phyloP scores from a whole-genome alignment of 2,113 vertebrate genomes.

The Mionectes macconnelli region DNA sequence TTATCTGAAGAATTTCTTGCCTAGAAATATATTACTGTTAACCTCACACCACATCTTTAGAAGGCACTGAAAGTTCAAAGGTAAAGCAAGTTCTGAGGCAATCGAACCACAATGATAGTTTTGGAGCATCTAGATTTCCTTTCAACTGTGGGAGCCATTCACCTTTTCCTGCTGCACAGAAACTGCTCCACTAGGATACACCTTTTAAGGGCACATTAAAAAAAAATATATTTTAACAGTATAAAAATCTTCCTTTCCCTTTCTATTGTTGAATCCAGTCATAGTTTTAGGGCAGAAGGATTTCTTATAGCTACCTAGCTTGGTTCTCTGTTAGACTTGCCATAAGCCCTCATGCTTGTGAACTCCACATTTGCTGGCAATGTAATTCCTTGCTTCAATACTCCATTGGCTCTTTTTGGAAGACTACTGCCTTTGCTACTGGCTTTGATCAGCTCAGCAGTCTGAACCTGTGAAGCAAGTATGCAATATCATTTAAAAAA shows the following conservation, averaged over 20 bases:
- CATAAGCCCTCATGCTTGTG: background rate
- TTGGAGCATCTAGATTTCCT: background rate
- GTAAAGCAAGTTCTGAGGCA: background rate
- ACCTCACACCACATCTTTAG: background rate
- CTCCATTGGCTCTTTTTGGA: background rate
- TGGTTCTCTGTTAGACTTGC: background rate
- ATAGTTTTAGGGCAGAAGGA: background rate
- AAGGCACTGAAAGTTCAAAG: background rate
- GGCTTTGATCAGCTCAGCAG: background rate
- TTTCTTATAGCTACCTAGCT: background rate
- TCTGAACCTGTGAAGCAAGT: background rate
- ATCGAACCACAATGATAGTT: background rate
- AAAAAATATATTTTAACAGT: background rate
- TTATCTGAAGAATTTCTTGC: background rate
- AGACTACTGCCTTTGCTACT: background rate
- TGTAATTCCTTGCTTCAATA: background rate
- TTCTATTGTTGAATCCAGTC: background rate
- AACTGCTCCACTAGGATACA: background rate
- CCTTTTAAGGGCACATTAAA: background rate
- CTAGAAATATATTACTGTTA: background rate
- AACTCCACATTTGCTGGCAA: background rate
- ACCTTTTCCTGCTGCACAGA: background rate
- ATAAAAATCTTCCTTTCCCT: background rate
- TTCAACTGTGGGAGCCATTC: background rate
- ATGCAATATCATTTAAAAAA: background rate